phyloP scores from a whole-genome alignment of 2,113 vertebrate species.

The Merops nubicus region DNA sequence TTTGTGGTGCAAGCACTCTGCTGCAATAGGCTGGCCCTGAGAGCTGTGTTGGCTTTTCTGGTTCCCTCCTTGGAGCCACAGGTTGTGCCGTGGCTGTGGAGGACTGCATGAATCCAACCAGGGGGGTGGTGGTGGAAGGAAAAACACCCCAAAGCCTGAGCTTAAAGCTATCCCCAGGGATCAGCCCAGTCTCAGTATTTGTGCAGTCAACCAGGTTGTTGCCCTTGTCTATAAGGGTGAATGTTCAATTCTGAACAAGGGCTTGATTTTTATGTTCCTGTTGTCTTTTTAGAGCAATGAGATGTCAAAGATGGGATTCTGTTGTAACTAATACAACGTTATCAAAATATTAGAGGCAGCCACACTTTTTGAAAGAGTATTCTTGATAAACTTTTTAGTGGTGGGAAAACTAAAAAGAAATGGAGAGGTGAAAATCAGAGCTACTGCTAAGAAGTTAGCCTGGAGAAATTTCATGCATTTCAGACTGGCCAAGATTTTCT shows the following conservation, averaged over 20 bases:
- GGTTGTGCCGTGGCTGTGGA: background rate
- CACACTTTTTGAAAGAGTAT: background rate
- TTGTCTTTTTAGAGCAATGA: background rate
- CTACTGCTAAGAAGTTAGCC: background rate
- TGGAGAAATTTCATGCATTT: background rate
- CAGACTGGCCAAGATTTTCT: background rate
- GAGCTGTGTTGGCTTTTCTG: background rate
- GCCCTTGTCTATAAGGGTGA: background rate
- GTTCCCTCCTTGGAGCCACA: background rate
- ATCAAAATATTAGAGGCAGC: background rate
- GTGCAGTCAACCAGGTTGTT: background rate
- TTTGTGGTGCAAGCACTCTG: background rate
- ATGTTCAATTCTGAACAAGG: background rate
- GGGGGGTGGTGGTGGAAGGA: fast-evolving
- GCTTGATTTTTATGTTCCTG: background rate
- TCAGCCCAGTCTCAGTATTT: background rate
- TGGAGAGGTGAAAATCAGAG: background rate
- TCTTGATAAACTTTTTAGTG: background rate
- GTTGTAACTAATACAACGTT: background rate
- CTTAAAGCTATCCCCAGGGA: background rate
- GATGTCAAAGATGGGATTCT: background rate
- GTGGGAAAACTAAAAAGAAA: background rate
- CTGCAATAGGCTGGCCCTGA: fast-evolving
- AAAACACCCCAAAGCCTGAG: background rate
- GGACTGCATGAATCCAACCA: fast-evolving